Conservation (phyloP, 2,888 invertebrate species). For the Athalia rosae region DNA sequence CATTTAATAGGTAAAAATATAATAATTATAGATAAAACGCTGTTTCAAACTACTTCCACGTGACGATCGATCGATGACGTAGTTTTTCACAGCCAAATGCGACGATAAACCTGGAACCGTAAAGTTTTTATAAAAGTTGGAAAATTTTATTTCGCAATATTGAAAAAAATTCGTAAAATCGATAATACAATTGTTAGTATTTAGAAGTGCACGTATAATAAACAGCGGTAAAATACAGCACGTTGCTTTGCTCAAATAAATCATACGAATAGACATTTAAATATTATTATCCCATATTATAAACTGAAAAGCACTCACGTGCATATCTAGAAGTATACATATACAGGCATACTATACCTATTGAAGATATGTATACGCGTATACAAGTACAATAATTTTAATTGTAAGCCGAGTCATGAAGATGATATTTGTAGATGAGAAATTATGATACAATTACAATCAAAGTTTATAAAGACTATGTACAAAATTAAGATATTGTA, state of each 20-base stretch:
- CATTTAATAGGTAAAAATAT: background rate
- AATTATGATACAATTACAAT: no score
- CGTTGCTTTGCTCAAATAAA: conserved; percentile 40
- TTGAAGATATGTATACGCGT: no score
- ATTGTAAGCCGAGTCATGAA: no score
- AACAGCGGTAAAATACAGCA: conserved; percentile 17
- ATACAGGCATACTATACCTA: no score
- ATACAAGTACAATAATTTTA: no score
- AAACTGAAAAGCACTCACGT: background rate
- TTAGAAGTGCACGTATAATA: conserved; percentile 26
- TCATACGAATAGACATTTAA: conserved; percentile 6
- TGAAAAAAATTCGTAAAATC: background rate
- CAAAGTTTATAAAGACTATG: no score
- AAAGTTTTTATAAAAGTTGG: background rate
- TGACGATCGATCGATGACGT: background rate
- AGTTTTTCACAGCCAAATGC: conserved; percentile 13
- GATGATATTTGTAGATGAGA: no score
- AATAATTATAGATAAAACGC: background rate
- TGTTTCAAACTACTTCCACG: conserved; percentile 2
- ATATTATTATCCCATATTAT: conserved; percentile 4
- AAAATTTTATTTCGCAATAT: background rate
- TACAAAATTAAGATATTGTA: no score
- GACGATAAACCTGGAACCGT: conserved; percentile 14
- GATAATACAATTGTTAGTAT: conserved; percentile 2
- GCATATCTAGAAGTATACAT: no score